These are phyloP conservation scores for Chrysolina oricalcia DNA, from an alignment of 2,888 invertebrate species.

Conservation along the genomic window DNA sequence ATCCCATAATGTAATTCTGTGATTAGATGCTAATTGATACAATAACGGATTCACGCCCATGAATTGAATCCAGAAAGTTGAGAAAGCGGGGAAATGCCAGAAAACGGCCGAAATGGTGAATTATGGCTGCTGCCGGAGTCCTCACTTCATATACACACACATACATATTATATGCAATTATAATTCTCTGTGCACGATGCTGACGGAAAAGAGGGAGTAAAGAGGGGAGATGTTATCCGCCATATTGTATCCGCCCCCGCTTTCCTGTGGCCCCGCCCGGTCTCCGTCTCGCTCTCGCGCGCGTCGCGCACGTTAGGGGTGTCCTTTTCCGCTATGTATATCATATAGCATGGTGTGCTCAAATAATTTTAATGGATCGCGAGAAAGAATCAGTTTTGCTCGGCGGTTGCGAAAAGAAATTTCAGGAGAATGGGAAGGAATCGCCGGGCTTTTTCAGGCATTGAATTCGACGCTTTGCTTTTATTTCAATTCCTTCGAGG, in stretches of 20 bases:
- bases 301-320: constrained; percentile 57
- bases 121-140: constrained; percentile 62
- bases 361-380: constrained; percentile 72
- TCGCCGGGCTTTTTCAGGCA: constrained; percentile 56
- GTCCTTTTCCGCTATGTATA: constrained; percentile 67
- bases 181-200: constrained; percentile 71
- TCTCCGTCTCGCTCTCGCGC: constrained; percentile 63
- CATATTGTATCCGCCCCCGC: constrained; percentile 72
- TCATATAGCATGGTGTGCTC: constrained; percentile 68
- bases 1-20: too few relatives aligned
- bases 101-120: constrained; percentile 60
- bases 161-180: constrained; percentile 72
- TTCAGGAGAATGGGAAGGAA: constrained; percentile 57
- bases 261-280: constrained; percentile 65
- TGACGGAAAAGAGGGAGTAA: constrained; percentile 65
- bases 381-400: constrained; percentile 68
- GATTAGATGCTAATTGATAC: constrained; percentile 68
- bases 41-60: constrained; percentile 58
- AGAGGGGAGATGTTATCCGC: constrained; percentile 69
- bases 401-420: constrained; percentile 63
- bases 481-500: constrained; percentile 56
- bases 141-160: constrained; percentile 64
- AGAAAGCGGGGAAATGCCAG: constrained; percentile 48
- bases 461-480: constrained; percentile 57
- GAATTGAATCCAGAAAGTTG: constrained; percentile 48